phyloP scores from a whole-genome alignment of 2,113 vertebrate species.

The Rutilus rutilus region DNA sequence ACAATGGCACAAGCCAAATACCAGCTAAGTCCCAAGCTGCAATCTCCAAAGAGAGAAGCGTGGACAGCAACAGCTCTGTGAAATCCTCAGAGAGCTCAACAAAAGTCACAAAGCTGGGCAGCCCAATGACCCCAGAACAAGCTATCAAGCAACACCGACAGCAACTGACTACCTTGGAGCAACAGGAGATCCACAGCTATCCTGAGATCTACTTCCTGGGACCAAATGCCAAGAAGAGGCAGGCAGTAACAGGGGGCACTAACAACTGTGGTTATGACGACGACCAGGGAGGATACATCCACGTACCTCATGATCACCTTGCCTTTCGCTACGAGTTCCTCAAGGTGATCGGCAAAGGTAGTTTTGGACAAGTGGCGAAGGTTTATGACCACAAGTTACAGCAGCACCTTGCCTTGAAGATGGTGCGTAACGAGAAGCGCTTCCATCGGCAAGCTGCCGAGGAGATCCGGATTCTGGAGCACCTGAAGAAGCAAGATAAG shows the following conservation, averaged over 20 bases:
- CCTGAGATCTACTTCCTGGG: conserved; percentile 94
- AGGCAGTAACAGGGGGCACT: conserved; percentile 85
- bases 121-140: conserved; percentile 86
- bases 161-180: conserved; percentile 87
- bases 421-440: conserved; percentile 97
- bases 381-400: conserved; percentile 96
- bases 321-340: conserved; percentile 96
- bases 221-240: conserved; percentile 92
- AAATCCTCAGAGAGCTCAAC: conserved; percentile 74
- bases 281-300: conserved; percentile 92
- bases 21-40: conserved; percentile 78
- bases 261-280: conserved; percentile 95
- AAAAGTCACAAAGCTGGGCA: conserved; percentile 73
- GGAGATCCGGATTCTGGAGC: conserved; percentile 96
- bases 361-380: conserved; percentile 96
- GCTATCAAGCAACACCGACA: conserved; percentile 90
- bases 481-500: conserved; percentile 95
- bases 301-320: conserved; percentile 93
- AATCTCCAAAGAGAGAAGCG: conserved; percentile 81
- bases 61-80: conserved; percentile 79
- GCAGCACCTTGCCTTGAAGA: conserved; percentile 94
- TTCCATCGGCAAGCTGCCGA: conserved; percentile 96
- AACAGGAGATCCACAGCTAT: conserved; percentile 88
- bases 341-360: conserved; percentile 97
- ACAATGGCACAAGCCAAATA: conserved; percentile 68